Conservation (phyloP, 2,797 vertebrate species). For the Rhinichthys osculus region DNA sequence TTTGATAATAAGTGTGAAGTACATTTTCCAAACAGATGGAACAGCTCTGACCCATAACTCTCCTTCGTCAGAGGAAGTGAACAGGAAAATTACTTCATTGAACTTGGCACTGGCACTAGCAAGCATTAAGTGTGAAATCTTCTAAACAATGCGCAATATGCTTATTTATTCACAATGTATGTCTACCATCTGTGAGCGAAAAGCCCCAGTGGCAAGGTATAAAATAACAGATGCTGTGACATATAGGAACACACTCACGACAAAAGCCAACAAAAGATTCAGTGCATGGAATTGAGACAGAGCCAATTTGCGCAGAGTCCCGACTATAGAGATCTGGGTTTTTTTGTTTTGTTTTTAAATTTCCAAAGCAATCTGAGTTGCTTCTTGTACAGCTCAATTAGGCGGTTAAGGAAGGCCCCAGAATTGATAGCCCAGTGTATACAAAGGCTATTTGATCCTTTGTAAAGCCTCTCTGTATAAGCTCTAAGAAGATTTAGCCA, state of each 20-base stretch:
- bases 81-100: slow-evolving; percentile 49
- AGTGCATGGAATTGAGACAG: slow-evolving; percentile 3
- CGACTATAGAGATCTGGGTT: neutral
- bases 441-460: slow-evolving; percentile 11
- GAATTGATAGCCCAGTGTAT: slow-evolving; percentile 20
- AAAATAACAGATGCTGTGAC: slow-evolving; percentile 71
- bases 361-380: slow-evolving; percentile 15
- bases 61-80: slow-evolving; percentile 38
- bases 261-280: slow-evolving; percentile 48
- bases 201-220: slow-evolving; percentile 62
- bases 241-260: slow-evolving; percentile 66
- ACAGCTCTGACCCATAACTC: slow-evolving; percentile 46
- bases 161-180: slow-evolving; percentile 74
- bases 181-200: slow-evolving; percentile 67
- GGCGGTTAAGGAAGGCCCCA: neutral
- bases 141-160: slow-evolving; percentile 60
- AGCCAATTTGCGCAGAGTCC: slow-evolving; percentile 1
- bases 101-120: slow-evolving; percentile 31
- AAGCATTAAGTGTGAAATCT: slow-evolving; percentile 65
- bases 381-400: slow-evolving; percentile 11
- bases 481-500: slow-evolving; percentile 71
- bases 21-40: slow-evolving; percentile 38
- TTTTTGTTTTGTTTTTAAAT: neutral
- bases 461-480: slow-evolving; percentile 35
- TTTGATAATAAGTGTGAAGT: slow-evolving; percentile 11